phyloP scores from a whole-genome alignment of 2,888 invertebrate species.

The Acanthoscelides obtectus region DNA sequence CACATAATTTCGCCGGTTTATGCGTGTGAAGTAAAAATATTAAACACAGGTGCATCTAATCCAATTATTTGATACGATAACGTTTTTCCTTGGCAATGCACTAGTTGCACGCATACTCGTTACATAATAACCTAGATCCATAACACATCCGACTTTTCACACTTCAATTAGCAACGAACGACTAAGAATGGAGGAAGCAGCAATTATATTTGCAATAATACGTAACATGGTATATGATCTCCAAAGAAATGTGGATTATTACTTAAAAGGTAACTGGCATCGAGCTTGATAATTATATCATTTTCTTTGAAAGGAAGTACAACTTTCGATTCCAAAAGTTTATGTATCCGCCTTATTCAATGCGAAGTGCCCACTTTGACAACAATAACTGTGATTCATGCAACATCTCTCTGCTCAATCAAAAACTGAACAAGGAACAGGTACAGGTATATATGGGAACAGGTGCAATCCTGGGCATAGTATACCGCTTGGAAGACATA shows the following conservation, averaged over 20 bases:
- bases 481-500: too few species aligned
- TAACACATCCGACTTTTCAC: slow-evolving; percentile 8
- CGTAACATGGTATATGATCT: not conserved
- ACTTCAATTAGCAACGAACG: slow-evolving; percentile 5
- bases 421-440: too few species aligned
- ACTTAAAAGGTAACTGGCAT: not conserved
- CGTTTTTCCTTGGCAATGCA: not conserved
- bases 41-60: too few species aligned
- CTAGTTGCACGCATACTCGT: not conserved
- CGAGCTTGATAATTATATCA: not conserved
- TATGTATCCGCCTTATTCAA: not conserved
- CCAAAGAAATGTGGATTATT: not conserved
- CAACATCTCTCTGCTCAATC: too few species aligned
- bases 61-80: too few species aligned
- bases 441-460: too few species aligned
- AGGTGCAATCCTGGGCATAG: too few species aligned
- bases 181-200: not conserved
- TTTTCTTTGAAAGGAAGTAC: not conserved
- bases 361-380: too few species aligned
- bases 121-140: not conserved
- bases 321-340: not conserved
- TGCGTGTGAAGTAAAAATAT: too few species aligned
- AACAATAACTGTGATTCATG: too few species aligned
- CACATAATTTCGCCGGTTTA: too few species aligned
- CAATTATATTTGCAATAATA: not conserved